Conservation (phyloP, 1,140 invertebrate genomes). For the Leptinotarsa defecta region DNA sequence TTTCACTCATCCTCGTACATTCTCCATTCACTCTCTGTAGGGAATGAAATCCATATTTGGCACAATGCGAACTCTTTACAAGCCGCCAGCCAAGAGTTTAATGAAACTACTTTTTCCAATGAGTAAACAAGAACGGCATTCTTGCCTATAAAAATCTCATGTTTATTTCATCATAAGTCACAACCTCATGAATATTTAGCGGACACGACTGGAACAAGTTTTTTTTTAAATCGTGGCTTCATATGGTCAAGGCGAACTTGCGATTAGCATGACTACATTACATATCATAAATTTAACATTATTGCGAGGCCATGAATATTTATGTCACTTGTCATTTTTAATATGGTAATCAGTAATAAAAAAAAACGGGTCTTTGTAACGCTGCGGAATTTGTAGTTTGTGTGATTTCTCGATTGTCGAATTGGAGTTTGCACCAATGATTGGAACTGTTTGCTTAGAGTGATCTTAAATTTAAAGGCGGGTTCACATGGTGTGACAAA, state of each 20-base stretch:
- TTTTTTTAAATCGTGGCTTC: conserved; percentile 12
- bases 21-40: background rate
- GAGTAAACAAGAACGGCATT: conserved; percentile 8
- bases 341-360: background rate
- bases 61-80: background rate
- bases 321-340: background rate
- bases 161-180: conserved; percentile 15
- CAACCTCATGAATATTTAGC: conserved; percentile 19
- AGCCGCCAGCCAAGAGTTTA: background rate
- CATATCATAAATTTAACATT: conserved; percentile 7
- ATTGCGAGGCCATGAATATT: conserved; percentile 1
- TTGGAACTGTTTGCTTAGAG: too few species aligned
- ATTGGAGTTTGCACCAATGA: too few species aligned
- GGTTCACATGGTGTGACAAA: too few species aligned
- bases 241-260: conserved; percentile 15
- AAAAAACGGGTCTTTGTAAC: too few species aligned
- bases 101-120: conserved; percentile 3
- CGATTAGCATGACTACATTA: conserved; percentile 9
- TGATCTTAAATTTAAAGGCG: too few species aligned
- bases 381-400: too few species aligned
- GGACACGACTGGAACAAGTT: background rate
- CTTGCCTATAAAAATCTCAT: conserved; percentile 6
- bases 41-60: background rate
- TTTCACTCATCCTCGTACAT: background rate
- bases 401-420: too few species aligned